Percentiles rank a stretch among this genome's conserved stretches.
These are phyloP conservation scores for Anoplophora glabripennis DNA, from an alignment of 1,140 invertebrate genomes.

Conservation along the genomic window DNA sequence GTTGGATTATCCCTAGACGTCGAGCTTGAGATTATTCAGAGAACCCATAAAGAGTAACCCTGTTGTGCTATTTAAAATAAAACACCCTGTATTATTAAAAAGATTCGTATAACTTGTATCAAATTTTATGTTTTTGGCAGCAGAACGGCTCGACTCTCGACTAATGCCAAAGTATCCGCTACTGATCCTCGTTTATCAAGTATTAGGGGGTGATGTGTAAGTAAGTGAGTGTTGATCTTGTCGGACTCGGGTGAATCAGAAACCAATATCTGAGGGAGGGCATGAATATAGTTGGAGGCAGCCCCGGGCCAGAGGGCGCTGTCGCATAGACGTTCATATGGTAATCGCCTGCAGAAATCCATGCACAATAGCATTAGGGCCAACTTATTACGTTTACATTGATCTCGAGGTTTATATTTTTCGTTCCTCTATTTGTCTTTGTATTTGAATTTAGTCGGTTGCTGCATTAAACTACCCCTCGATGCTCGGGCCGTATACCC, in stretches of 20 bases:
- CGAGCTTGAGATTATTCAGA: too few relatives aligned
- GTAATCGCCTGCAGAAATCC: conserved; percentile 49
- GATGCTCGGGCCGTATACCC: conserved; percentile 12
- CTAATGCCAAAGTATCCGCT: too few relatives aligned
- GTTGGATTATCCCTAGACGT: too few relatives aligned
- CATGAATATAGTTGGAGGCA: conserved; percentile 36
- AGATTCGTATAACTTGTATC: too few relatives aligned
- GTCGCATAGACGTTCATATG: conserved; percentile 44
- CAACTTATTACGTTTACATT: conserved; percentile 52
- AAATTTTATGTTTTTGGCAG: too few relatives aligned
- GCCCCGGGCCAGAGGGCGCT: conserved; percentile 29
- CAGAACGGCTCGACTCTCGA: too few relatives aligned
- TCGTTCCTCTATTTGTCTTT: conserved; percentile 45
- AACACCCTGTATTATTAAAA: too few relatives aligned
- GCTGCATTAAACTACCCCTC: conserved; percentile 34
- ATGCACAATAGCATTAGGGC: conserved; percentile 48
- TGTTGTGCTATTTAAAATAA: too few relatives aligned
- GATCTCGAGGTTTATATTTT: conserved; percentile 50
- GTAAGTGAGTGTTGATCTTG: conserved; percentile 47
- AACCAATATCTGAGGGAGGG: conserved; percentile 46
- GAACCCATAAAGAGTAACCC: too few relatives aligned
- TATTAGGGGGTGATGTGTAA: too few relatives aligned
- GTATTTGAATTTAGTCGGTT: conserved; percentile 47
- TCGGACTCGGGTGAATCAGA: conserved; percentile 48
- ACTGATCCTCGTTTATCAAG: too few relatives aligned